Evolutionary conservation across 2,888 invertebrate species (phyloP), one percentile per base, ranked within the genome.

Genomic region (Barypeithes pellucidus): DNA sequence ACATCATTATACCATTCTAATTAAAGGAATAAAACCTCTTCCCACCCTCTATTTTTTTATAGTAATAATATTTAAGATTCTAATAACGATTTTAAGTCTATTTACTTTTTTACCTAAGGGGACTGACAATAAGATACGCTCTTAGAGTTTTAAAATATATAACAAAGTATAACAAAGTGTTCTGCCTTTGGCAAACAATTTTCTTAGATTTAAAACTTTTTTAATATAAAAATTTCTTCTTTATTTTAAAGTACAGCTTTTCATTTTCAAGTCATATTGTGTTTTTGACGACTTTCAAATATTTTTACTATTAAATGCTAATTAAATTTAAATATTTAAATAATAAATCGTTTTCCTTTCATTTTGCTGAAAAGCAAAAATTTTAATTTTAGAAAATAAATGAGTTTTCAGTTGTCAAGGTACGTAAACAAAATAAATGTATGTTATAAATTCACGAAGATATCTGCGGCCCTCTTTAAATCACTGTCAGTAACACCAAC

Each of bases 401-500:
- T 45, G 22, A 39, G 16, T 61, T 61, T 57, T 43, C 41, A 16
- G 43, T 61, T 22, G 61, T 45, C 61, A 61, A 43, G 29, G 14
- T 16, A 61, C 39, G 41, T 45, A 61, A 61, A 61, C 63, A 36
- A 47, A 63, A 63, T 50, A 63, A 63, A 68, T 68, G 68, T 60
- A 24, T 43, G 68, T 61, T 68, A 68, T 68, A 68, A 68, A 68
- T 68, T 57, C 33, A 18, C 20, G 20, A 68, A 68, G 68, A 68
- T 68, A 68, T 61, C 50, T 39, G 61, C 50, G 50, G 29, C 60
- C 68, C 47, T 50, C 68, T 50, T 68, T 68, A 68, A 68, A 68
- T 68, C 68, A 68, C 60, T 68, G 68, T 68, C 68, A 60, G 68
- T 39, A 68, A 61, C 24, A 61, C 50, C 39, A 68, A 68, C 68